Percentiles rank a stretch among this genome's conserved stretches.
phyloP scores from a whole-genome alignment of 2,888 invertebrate species.

The Hetaerina titia region DNA sequence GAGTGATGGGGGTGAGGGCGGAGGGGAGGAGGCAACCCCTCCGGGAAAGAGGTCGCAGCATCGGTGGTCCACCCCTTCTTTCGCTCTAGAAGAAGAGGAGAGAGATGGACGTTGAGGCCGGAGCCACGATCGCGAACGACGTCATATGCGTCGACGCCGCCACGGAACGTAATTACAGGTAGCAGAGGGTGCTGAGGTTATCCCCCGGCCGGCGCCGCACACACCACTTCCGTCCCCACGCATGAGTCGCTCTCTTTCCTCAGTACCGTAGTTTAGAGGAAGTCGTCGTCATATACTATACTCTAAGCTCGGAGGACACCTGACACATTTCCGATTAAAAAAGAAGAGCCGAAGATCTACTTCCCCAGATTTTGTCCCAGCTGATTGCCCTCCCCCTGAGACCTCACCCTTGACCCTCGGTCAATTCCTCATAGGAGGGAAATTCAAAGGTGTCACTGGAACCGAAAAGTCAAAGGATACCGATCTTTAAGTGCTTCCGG shows the following conservation, averaged over 20 bases:
- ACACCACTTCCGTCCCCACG: slow-evolving; percentile 56
- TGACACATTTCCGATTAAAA: neutral
- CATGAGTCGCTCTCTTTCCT: slow-evolving; percentile 55
- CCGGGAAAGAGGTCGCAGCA: slow-evolving; percentile 65
- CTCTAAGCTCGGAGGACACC: neutral
- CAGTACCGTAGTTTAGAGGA: slow-evolving; percentile 51
- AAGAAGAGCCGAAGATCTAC: neutral
- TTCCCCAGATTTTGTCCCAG: neutral
- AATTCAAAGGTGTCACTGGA: neutral
- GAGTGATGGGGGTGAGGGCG: slow-evolving; percentile 61
- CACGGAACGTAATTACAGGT: slow-evolving; percentile 63
- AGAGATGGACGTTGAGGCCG: slow-evolving; percentile 66
- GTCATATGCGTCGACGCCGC: slow-evolving; percentile 59
- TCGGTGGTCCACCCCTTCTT: slow-evolving; percentile 67
- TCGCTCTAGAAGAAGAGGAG: slow-evolving; percentile 67
- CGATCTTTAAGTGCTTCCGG: neutral
- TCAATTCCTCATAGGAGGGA: neutral
- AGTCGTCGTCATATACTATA: neutral
- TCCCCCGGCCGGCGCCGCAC: slow-evolving; percentile 47
- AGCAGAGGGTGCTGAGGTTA: slow-evolving; percentile 61
- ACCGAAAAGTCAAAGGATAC: neutral
- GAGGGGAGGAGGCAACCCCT: slow-evolving; percentile 63
- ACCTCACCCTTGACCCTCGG: neutral
- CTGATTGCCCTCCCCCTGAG: neutral
- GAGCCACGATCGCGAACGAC: slow-evolving; percentile 65